Evolutionary conservation across 2,113 vertebrate species (phyloP).

Genomic region (Nyctereutes procyonoides): DNA sequence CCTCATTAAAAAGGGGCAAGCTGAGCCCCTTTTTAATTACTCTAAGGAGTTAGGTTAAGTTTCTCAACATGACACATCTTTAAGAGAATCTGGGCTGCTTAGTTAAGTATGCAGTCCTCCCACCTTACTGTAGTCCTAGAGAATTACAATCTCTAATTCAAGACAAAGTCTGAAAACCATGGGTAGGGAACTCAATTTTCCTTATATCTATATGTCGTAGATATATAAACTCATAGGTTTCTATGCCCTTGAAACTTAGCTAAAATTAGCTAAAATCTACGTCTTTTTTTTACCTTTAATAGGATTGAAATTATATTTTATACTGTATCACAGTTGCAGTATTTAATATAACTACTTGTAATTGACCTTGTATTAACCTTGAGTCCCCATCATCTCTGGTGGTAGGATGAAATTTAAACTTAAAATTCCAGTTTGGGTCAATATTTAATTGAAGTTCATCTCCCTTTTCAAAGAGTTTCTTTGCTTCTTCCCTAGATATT

Average conservation of each 20-base stretch:
- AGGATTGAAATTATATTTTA: constrained; percentile 54
- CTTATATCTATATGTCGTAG: neutral
- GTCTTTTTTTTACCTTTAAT: constrained; percentile 8
- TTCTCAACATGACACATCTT: neutral
- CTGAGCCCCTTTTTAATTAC: constrained; percentile 24
- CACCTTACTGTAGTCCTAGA: neutral
- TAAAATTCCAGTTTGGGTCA: constrained; percentile 1
- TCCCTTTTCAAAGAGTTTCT: neutral
- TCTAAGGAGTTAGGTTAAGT: constrained; percentile 27
- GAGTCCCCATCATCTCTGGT: neutral
- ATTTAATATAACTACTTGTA: constrained; percentile 37
- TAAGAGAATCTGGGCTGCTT: constrained; percentile 5
- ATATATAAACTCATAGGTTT: neutral
- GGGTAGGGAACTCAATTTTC: constrained; percentile 3
- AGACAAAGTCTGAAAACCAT: constrained; percentile 45
- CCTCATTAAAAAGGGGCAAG: neutral
- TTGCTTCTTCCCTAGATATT: neutral
- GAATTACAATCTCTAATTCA: constrained; percentile 48
- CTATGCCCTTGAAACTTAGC: neutral
- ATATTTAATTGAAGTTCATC: constrained; percentile 7
- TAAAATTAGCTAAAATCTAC: constrained; percentile 32
- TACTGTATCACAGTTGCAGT: neutral
- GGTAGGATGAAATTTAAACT: neutral
- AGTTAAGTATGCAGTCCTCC: neutral
- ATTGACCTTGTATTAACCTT: neutral